Percentiles rank a stretch among this genome's conserved stretches.
These are phyloP conservation scores for Pseudorhiza aurosa DNA, from an alignment of 30 jellyfish, hydroid and myxozoan species.

Conservation along the genomic window DNA sequence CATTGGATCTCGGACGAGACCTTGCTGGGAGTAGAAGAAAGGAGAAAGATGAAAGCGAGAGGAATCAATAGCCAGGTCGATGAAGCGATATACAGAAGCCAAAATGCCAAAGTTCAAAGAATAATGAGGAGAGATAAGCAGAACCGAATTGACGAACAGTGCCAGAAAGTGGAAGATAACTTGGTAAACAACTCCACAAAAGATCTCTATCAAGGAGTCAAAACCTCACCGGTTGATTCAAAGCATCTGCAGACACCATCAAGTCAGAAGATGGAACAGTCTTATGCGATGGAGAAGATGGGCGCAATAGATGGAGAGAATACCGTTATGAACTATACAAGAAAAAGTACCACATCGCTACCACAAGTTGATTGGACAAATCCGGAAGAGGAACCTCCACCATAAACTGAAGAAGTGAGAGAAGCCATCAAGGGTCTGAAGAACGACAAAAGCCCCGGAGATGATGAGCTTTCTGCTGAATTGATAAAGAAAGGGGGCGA, in stretches of 20 bases:
- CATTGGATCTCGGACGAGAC: constrained; percentile 27
- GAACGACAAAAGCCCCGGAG: constrained; percentile 43
- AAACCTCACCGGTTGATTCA: background rate
- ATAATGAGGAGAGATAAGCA: constrained; percentile 37
- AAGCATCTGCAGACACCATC: background rate
- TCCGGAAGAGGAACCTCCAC: constrained; percentile 37
- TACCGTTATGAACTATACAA: constrained; percentile 8
- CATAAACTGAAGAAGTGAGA: constrained; percentile 7
- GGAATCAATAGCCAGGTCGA: background rate
- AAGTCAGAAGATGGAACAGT: background rate
- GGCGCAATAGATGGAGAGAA: constrained; percentile 11
- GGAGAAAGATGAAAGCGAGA: constrained; percentile 14
- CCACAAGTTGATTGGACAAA: no score
- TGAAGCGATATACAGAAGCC: constrained; percentile 13
- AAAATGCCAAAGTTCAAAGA: constrained; percentile 17
- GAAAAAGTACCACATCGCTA: no score
- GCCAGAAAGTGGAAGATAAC: constrained; percentile 20
- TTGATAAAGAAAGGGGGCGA: constrained; percentile 15
- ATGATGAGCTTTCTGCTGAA: constrained; percentile 35
- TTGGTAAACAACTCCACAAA: background rate
- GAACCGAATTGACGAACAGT: background rate
- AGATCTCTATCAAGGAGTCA: constrained; percentile 1
- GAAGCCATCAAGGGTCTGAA: constrained; percentile 47
- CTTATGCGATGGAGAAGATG: constrained; percentile 6
- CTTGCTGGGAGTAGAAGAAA: background rate